phyloP scores from a whole-genome alignment of 2,113 vertebrate species.

The Cynocephalus volans region DNA sequence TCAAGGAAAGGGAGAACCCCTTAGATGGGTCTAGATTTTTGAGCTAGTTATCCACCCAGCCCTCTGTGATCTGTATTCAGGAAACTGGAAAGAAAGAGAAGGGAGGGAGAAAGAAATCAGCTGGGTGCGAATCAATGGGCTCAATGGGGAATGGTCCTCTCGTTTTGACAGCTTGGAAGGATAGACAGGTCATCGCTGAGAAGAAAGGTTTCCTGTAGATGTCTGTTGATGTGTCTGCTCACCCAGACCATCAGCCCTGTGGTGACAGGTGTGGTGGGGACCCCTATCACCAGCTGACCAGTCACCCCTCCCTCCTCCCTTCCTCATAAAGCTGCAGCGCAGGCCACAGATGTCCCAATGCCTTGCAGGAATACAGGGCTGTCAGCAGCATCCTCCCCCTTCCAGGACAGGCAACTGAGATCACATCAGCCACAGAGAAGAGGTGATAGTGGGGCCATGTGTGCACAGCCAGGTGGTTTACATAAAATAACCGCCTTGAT shows the following conservation, averaged over 20 bases:
- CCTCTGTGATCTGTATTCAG: conserved; percentile 71
- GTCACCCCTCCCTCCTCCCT: rapidly evolving
- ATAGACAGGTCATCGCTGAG: not conserved
- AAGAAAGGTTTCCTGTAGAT: not conserved
- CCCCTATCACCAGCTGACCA: not conserved
- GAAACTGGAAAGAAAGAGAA: conserved; percentile 58
- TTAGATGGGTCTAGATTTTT: conserved; percentile 68
- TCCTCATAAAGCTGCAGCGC: not conserved
- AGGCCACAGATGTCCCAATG: not conserved
- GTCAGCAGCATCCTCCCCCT: not conserved
- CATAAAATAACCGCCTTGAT: not conserved
- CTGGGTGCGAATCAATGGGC: rapidly evolving
- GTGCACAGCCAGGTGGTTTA: not conserved
- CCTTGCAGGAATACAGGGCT: not conserved
- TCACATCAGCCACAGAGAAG: not conserved
- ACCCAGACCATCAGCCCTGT: not conserved
- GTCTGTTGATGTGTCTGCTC: not conserved
- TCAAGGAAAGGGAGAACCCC: conserved; percentile 2
- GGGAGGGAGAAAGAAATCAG: not conserved
- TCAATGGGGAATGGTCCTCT: not conserved
- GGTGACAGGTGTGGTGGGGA: rapidly evolving
- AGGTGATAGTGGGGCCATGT: not conserved
- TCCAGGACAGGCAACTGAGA: not conserved
- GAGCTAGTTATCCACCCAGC: conserved; percentile 50
- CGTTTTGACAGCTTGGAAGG: not conserved